A percentile compares a stretch with the other conserved stretches of the same genome.
These are phyloP conservation scores for Herpailurus yagouaroundi DNA, from an alignment of 2,113 vertebrate species.

Conservation along the genomic window DNA sequence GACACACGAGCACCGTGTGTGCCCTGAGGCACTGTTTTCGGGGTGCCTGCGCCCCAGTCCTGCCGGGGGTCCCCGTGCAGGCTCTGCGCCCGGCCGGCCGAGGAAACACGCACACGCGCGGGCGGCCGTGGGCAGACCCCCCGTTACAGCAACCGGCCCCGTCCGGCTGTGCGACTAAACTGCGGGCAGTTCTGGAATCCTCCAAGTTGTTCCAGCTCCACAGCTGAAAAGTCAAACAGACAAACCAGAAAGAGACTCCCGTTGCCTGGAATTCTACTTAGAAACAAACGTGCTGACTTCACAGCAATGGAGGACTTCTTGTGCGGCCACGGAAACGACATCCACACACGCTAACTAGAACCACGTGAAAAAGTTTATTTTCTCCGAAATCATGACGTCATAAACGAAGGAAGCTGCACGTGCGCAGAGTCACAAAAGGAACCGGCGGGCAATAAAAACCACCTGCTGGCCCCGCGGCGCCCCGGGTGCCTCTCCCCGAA, in stretches of 20 bases:
- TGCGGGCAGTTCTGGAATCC: accelerated
- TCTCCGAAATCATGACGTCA: not conserved
- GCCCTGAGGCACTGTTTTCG: accelerated
- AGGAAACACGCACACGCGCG: accelerated
- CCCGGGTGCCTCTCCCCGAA: accelerated
- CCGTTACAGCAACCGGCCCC: not conserved
- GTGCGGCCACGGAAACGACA: accelerated
- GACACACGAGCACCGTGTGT: accelerated
- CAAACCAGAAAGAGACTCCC: not conserved
- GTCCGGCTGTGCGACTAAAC: accelerated
- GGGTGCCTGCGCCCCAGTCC: not conserved
- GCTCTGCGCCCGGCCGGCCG: accelerated
- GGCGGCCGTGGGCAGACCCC: no score
- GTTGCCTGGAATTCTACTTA: not conserved
- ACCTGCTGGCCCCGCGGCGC: accelerated
- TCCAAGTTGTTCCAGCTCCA: accelerated
- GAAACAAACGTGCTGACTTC: not conserved
- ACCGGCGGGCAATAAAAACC: accelerated
- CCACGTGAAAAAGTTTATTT: not conserved
- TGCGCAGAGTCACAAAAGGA: not conserved
- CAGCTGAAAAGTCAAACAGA: not conserved
- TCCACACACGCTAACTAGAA: accelerated
- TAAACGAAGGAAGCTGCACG: accelerated
- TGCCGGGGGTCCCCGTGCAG: not conserved
- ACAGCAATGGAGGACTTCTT: not conserved